Conservation (phyloP, 2,888 invertebrate genomes). For the Polyommatus iphigenia region DNA sequence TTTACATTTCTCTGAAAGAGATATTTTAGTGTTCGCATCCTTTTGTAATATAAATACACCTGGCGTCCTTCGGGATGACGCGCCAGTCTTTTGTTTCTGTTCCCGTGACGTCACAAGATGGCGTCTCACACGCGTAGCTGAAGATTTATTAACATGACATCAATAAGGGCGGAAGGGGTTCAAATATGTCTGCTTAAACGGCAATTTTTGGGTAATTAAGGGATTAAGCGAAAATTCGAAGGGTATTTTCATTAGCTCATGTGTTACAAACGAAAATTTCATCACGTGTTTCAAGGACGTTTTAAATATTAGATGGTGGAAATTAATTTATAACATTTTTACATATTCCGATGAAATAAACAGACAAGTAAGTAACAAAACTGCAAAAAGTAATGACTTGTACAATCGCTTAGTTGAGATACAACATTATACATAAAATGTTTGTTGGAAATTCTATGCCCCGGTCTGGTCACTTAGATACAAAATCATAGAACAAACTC, state of each 20-base stretch:
- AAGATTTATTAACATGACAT: constrained; percentile 12
- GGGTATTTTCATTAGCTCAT: background rate
- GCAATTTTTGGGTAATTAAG: constrained; percentile 1
- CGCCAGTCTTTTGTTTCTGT: background rate
- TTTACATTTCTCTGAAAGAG: background rate
- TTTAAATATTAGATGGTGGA: background rate
- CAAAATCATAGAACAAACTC: too few relatives aligned
- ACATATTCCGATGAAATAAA: too few relatives aligned
- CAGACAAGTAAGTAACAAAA: too few relatives aligned
- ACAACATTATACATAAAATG: too few relatives aligned
- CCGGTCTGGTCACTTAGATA: too few relatives aligned
- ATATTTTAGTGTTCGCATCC: background rate
- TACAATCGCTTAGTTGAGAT: too few relatives aligned
- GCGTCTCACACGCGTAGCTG: background rate
- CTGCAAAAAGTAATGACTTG: too few relatives aligned
- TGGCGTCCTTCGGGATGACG: constrained; percentile 20
- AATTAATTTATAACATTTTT: too few relatives aligned
- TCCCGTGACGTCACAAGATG: constrained; percentile 3
- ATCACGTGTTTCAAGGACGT: background rate
- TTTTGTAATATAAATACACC: constrained; percentile 3
- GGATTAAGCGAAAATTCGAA: background rate
- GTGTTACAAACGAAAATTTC: background rate
- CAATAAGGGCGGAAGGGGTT: constrained; percentile 12
- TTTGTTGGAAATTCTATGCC: too few relatives aligned
- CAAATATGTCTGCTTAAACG: background rate